Base-by-base conservation (phyloP, 2,797 vertebrate genomes). In the Chaenodraco wilsoni region DNA sequence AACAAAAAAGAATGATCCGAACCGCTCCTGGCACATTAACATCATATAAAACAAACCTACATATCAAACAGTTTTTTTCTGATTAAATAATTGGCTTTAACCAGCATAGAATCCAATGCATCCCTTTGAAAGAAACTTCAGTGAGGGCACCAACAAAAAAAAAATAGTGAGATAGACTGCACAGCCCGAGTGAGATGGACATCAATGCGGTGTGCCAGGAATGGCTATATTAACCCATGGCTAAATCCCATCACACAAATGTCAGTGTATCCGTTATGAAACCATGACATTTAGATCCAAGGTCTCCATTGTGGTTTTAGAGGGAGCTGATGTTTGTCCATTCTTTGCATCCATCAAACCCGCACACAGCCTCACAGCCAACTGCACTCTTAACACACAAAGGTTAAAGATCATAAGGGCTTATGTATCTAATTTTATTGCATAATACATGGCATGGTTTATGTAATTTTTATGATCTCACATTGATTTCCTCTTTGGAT, bases 221-320 rank as follows among this genome's bases (percentile, higher is more conserved):
- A 91, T 91, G 92, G 93, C 90, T 91, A 81, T 87, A 91, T 92
- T 92, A 94, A 94, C 92, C 93, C 91, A 93, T 92, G 92, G 93
- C 93, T 93, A 95, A 93, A 92, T 94, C 94, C 93, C 94, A 94
- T 95, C 94, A 94, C 93, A 95, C 90, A 95, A 95, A 95, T 94
- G 94, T 94, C 94, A 95, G 91, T 90, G 92, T 92, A 94, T 94
- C 92, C 81, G 91, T 94, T 94, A 94, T 94, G 94, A 95, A 94
- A 94, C 93, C 93, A 89, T 95, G 94, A 94, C 94, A 95, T 95
- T 95, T 94, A 94, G 91, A 93, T 93, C 90, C 88, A 93, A 94
- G 89, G 91, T 94, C 90, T 94, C 90, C 87, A 93, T 94, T 94
- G 92, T 94, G 90, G 92, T 93, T 93, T 91, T 92, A 88, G 89